Conservation (phyloP, 92 coral and sea anemone species). For the Phenganax marumi region DNA sequence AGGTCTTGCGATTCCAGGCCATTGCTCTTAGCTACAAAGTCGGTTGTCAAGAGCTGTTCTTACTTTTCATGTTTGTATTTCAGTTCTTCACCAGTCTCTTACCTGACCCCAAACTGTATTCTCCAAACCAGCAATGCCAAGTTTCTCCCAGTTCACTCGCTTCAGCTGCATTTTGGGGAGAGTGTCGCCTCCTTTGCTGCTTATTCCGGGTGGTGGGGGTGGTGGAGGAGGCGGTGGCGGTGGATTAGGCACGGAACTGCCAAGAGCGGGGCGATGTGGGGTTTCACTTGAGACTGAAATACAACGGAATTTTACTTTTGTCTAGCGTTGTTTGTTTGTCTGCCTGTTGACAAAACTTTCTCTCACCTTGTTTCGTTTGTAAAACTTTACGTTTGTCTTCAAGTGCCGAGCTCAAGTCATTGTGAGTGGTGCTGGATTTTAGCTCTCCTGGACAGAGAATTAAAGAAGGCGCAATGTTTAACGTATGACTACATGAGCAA, state of each 20-base stretch:
- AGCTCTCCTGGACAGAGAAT: neutral
- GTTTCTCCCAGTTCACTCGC: slow-evolving; percentile 98
- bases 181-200: slow-evolving; percentile 40
- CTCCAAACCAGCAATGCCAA: slow-evolving; percentile 89
- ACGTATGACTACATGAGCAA: neutral
- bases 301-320: neutral
- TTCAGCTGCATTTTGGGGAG: slow-evolving; percentile 76
- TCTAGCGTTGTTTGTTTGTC: no score
- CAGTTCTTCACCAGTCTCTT: slow-evolving; percentile 1
- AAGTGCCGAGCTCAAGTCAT: slow-evolving; percentile 9
- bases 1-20: no score
- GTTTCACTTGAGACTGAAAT: slow-evolving; percentile 23
- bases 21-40: no score
- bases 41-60: no score
- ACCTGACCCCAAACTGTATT: slow-evolving; percentile 99
- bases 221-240: slow-evolving; percentile 62
- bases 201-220: slow-evolving; percentile 57
- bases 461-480: neutral
- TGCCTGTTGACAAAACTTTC: neutral
- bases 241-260: slow-evolving; percentile 53
- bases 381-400: slow-evolving; percentile 16
- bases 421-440: slow-evolving; percentile 8
- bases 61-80: no score
- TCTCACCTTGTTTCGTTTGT: neutral
- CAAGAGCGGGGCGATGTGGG: slow-evolving; percentile 51